These are phyloP conservation scores for Choristoneura fumiferana DNA, from an alignment of 1,140 invertebrate species.

Conservation along the genomic window DNA sequence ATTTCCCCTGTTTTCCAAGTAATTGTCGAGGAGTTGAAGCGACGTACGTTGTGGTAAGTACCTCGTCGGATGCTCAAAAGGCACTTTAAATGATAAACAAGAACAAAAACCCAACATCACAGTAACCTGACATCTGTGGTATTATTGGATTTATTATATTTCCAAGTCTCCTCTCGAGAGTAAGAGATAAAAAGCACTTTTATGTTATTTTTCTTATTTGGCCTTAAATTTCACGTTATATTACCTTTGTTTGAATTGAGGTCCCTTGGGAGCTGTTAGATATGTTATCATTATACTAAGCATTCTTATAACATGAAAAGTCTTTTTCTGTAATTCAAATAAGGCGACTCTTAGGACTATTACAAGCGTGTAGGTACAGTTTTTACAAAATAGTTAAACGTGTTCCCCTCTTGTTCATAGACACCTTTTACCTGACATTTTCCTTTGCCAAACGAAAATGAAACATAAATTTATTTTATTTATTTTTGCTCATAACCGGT, in stretches of 20 bases:
- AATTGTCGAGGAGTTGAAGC: background rate
- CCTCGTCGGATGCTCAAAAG: conserved; percentile 1
- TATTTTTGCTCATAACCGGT: too few relatives aligned
- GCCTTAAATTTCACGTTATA: background rate
- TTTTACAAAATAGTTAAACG: too few relatives aligned
- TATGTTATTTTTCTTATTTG: background rate
- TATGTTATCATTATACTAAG: background rate
- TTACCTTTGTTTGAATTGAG: background rate
- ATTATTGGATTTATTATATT: conserved; percentile 16
- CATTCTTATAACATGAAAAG: too few relatives aligned
- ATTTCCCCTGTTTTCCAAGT: background rate
- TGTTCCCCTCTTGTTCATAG: too few relatives aligned
- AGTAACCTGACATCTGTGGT: conserved; percentile 11
- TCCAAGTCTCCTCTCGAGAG: background rate
- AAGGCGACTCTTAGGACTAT: too few relatives aligned
- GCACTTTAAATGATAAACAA: conserved; percentile 5
- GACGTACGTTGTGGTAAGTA: background rate
- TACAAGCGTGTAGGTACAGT: too few relatives aligned
- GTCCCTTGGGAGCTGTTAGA: background rate
- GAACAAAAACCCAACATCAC: conserved; percentile 7
- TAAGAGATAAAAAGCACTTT: conserved; percentile 6
- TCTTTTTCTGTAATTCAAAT: too few relatives aligned
- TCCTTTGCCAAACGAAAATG: too few relatives aligned
- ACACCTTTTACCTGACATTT: too few relatives aligned
- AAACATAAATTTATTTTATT: too few relatives aligned